Base-by-base conservation (phyloP, 2,797 vertebrate genomes). In the Mus caroli region DNA sequence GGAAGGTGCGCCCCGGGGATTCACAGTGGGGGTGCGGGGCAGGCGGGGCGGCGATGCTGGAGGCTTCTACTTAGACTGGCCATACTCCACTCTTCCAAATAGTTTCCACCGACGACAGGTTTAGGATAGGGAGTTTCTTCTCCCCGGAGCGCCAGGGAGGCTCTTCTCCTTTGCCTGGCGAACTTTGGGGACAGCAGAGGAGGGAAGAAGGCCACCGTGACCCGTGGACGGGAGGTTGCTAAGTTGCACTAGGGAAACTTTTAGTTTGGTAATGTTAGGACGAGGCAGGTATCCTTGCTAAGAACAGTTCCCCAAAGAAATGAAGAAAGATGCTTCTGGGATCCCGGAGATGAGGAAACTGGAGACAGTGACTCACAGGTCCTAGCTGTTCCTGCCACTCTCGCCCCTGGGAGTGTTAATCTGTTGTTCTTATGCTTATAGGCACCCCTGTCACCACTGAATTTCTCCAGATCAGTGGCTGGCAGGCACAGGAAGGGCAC, bases 211-310 rank as follows among this genome's bases (percentile, higher is more conserved):
- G 88, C 92, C 96, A n/a, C 12, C 2, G 40, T 34, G 80, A 83
- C 80, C 62, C 31, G 37, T 26, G 20, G 20, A 19, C 14, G 31
- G 50, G 52, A 95, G 64, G 69, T 22, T 20, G 96, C 78, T 58
- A 69, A 94, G 92, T 96, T 89, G 64, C 17, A 22, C 52, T 43
- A 2, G 76, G 94, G 79, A 97, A 98, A 98, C 93, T 98, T 98
- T 97, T 96, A 60, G 92, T 93, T 94, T 3, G 40, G 76, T 79
- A 62, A 4, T 58, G 94, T 58, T 8, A 84, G 54, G 46, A 56
- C 54, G n/a, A 78, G 46, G 73, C 92, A 64, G 90, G 28, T 88
- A 46, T 9, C 54, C 15, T 52, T 43, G 56, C 58, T 58, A 19
- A 15, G 37, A 20, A n/a, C 15, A 2, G 13, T 34, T 37, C 50